Base-by-base conservation (phyloP, 1,140 invertebrate genomes). In the Camponotus vicinus region DNA sequence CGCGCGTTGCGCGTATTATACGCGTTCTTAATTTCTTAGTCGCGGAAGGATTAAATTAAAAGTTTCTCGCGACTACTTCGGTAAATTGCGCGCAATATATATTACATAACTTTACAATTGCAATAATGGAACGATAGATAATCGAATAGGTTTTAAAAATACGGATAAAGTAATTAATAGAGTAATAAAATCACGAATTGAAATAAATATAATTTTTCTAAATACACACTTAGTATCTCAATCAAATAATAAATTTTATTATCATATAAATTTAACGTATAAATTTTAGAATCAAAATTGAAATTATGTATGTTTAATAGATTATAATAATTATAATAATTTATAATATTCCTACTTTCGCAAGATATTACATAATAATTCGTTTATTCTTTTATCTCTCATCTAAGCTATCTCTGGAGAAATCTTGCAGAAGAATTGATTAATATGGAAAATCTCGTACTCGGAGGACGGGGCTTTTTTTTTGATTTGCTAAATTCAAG, bases 21-120 rank as follows among this genome's bases (percentile, higher is more conserved):
- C 21, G 11, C 27, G 40, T 61, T 61, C 61, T 71, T 34, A 73
- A 37, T 63, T 75, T 75, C 37, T 27, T 37, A 75, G 73, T 63
- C 34, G 27, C 4, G 11, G 1, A 63, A 75, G 8, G 40, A 42
- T 83, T 61, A 75, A 45, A 75, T 73, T 42, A 59, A 45, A 73
- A 82, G 52, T 82, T 27, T 32, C 79, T 32, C 15, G 66, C 3
- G 66, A 57, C 34, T 13, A 42, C 15, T 27, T 1, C 3, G 40
- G 18, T 15, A 42, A 59, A 69, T 27, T 71, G 13, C n/a, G 34
- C 49, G 32, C 3, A 1, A 7, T 5, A 32, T n/a, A 69, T 3
- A 15, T 15, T 40, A 42, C 40, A 59, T 21, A 3, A 8, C 18
- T n/a, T n/a, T n/a, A 70, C 34, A 42, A 69, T 49, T 59, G 45